Evolutionary conservation across 2,797 vertebrate genomes (phyloP).

Genomic region (Perdix hodgsoniae): DNA sequence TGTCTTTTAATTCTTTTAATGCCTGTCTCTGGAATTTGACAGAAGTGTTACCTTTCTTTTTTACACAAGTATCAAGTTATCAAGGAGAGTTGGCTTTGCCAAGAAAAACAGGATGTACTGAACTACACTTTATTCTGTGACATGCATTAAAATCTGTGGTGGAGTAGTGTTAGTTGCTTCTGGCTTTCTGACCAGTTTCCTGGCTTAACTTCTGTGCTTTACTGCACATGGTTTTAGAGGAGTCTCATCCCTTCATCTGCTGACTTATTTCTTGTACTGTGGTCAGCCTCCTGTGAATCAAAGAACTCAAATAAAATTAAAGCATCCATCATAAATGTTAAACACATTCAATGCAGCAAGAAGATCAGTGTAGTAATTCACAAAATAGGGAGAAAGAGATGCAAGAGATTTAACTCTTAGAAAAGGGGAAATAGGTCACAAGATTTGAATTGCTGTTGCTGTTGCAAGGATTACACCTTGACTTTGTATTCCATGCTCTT

Average conservation of each 20-base stretch:
- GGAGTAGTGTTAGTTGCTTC: neutral
- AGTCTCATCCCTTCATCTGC: neutral
- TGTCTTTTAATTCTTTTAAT: neutral
- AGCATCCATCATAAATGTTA: neutral
- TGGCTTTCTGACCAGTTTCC: neutral
- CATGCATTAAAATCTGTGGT: neutral
- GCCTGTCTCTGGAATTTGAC: neutral
- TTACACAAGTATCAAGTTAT: neutral
- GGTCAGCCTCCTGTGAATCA: constrained; percentile 14
- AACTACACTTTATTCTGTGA: neutral
- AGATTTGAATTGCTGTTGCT: neutral
- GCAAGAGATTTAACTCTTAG: neutral
- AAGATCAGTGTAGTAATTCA: neutral
- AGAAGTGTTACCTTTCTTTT: neutral
- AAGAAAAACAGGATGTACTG: neutral
- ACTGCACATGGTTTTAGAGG: neutral
- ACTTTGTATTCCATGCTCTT: neutral
- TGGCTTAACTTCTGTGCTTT: neutral
- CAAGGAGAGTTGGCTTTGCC: neutral
- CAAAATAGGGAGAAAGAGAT: neutral
- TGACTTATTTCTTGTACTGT: constrained; percentile 11
- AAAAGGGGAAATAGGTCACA: neutral
- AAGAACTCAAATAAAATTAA: neutral
- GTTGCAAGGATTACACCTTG: neutral
- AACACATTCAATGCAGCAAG: neutral